phyloP scores from a whole-genome alignment of 2,888 invertebrate genomes.

The Onchidella celtica region DNA sequence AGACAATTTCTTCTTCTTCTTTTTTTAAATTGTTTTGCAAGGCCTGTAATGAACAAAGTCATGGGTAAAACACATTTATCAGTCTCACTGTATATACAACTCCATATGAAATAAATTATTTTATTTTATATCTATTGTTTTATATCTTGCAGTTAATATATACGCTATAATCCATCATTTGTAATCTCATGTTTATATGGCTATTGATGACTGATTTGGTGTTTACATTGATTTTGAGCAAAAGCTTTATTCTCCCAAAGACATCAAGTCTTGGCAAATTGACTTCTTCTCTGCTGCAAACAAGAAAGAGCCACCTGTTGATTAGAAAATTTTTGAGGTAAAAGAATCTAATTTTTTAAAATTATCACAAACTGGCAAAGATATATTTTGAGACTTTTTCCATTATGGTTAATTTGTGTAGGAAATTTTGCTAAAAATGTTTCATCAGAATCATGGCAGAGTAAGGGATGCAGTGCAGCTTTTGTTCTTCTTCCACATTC shows the following conservation, averaged over 20 bases:
- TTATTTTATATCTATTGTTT: background rate
- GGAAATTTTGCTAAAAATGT: background rate
- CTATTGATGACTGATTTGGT: background rate
- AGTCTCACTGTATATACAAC: constrained; percentile 23
- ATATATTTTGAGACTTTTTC: no score
- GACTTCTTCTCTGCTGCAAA: background rate
- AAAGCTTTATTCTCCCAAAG: background rate
- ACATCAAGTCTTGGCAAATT: background rate
- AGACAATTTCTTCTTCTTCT: no score
- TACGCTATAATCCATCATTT: background rate
- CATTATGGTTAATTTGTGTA: no score
- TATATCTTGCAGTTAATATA: background rate
- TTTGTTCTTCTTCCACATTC: no score
- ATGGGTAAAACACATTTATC: background rate
- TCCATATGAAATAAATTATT: constrained; percentile 27
- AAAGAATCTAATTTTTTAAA: no score
- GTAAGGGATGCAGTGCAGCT: no score
- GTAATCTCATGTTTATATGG: background rate
- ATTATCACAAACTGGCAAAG: no score
- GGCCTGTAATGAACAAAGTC: constrained; percentile 21
- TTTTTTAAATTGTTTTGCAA: no score
- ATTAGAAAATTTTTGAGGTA: background rate
- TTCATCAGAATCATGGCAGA: background rate
- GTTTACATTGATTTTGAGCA: background rate
- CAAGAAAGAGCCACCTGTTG: background rate